Percentiles rank a stretch among this genome's conserved stretches.
phyloP scores from a whole-genome alignment of 2,113 vertebrate species.

The Pyrgilauda ruficollis region DNA sequence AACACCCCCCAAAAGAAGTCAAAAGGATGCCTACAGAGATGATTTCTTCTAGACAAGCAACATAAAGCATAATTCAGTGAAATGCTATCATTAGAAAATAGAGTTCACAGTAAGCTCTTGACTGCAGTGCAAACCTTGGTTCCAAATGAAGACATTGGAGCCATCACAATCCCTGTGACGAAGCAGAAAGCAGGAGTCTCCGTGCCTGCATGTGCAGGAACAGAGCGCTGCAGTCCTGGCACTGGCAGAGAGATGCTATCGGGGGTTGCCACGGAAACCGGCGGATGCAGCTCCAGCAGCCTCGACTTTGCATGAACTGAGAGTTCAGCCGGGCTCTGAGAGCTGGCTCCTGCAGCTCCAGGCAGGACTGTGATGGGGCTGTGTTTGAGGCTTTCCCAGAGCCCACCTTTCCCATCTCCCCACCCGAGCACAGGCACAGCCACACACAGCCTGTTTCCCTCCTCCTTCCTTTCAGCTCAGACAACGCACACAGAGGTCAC shows the following conservation, averaged over 20 bases:
- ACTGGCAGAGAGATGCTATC: background rate
- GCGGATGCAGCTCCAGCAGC: conserved; percentile 36
- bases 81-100: background rate
- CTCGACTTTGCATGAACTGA: background rate
- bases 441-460: fast-evolving
- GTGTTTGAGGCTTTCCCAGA: background rate
- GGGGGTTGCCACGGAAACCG: background rate
- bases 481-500: background rate
- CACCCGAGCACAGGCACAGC: fast-evolving
- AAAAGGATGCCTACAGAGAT: background rate
- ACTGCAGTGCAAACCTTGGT: background rate
- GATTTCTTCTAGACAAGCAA: background rate
- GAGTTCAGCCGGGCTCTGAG: background rate
- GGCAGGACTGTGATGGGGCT: background rate
- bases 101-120: background rate
- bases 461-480: background rate
- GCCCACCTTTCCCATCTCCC: background rate
- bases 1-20: background rate
- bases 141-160: background rate
- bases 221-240: conserved; percentile 26
- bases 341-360: background rate
- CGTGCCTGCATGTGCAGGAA: background rate
- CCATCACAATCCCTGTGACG: background rate
- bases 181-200: conserved; percentile 20
- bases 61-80: background rate